Evolutionary conservation across 2,113 vertebrate genomes (phyloP), one percentile per base, ranked within the genome.

Genomic region (Hystrix cristata): DNA sequence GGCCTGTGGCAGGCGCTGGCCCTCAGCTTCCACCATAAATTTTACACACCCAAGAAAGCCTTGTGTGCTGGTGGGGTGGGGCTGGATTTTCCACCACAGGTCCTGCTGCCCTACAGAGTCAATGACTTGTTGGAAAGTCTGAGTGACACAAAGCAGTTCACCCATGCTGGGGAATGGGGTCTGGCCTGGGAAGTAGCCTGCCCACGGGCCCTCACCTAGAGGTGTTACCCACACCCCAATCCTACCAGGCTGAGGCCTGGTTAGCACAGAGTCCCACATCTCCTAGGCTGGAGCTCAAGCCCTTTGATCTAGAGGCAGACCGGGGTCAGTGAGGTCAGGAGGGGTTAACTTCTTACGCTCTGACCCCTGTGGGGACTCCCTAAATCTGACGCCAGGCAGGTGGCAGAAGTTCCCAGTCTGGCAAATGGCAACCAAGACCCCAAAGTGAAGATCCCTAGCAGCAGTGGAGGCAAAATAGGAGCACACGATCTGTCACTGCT

Each of bases 81-180:
- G 57, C 69, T 15, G 38, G 31, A 89, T 93, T 96, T 92, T 95
- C 96, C 62, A 0, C 43, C 69, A 53, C 51, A 65, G 87, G 87
- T 23, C 90, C 57, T 27, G 23, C n/a, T 69, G 91, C 84, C 91
- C 87, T 65, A 55, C 71, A 48, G 64, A 85, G 91, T 78, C 78
- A 69, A 67, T 0, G 46, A 38, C 88, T 88, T 91, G 60, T 74
- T 86, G 96, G 89, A 95, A 98, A 98, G 59, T 95, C 83, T 92
- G 93, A 95, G 67, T 86, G 74, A 93, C 69, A 96, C 25, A 29
- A 65, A 86, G 81, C 12, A 78, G 46, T 55, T 86, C 65, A 69
- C 82, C 89, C 72, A n/a, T 4, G n/a, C 31, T 10, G 29, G 21
- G 62, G 67, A 83, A 78, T 43, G 0, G 7, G 67, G 43, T 74